Conservation (phyloP, 2,113 vertebrate genomes). For the Eublepharis macularius region DNA sequence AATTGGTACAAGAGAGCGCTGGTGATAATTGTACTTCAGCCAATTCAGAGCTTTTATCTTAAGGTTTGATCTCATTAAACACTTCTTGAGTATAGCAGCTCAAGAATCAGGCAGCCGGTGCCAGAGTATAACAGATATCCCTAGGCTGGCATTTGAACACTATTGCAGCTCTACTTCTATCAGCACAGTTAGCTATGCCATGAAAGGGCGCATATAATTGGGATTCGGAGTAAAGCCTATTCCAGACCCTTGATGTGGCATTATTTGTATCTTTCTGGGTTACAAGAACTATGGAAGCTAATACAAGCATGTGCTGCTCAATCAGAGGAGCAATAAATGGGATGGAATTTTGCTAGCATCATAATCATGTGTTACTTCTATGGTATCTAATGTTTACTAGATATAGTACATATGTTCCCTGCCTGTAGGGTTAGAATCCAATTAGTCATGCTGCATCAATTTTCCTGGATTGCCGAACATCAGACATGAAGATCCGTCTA, state of each 20-base stretch:
- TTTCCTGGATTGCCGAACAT: background rate
- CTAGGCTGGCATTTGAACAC: background rate
- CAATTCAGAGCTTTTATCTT: background rate
- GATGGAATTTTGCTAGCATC: background rate
- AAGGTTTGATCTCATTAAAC: background rate
- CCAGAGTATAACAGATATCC: background rate
- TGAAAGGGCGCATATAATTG: background rate
- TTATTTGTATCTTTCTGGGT: background rate
- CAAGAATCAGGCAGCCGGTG: background rate
- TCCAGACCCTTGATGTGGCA: background rate
- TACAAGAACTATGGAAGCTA: background rate
- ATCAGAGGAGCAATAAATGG: background rate
- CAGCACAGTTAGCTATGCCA: background rate
- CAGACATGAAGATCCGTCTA: background rate
- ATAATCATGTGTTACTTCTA: background rate
- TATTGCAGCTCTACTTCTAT: background rate
- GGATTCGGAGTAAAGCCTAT: background rate
- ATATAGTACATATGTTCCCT: background rate
- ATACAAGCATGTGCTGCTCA: background rate
- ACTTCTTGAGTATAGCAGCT: background rate
- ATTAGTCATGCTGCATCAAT: background rate
- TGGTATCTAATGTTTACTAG: background rate
- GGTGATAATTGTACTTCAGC: conserved; percentile 15
- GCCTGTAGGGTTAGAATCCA: background rate
- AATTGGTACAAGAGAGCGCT: background rate